A percentile compares a stretch with the other conserved stretches of the same genome.
These are phyloP conservation scores for Falco punctatus DNA, from an alignment of 2,113 vertebrate species.

Conservation along the genomic window DNA sequence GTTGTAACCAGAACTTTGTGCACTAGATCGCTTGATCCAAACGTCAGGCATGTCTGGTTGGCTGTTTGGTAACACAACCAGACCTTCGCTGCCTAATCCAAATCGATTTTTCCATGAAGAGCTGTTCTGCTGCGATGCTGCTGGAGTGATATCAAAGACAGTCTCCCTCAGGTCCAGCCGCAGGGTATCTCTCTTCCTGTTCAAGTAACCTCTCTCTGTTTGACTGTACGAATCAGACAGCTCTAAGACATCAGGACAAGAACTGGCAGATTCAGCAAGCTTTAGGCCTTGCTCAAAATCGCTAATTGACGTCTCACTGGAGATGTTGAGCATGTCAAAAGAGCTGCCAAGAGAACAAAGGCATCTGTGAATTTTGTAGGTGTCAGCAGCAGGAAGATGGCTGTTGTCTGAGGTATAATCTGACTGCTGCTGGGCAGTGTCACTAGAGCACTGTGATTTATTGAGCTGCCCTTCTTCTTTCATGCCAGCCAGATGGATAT, in stretches of 20 bases:
- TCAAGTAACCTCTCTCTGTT: slow-evolving; percentile 84
- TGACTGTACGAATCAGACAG: slow-evolving; percentile 61
- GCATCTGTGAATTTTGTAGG: slow-evolving; percentile 74
- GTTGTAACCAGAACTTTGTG: slow-evolving; percentile 82
- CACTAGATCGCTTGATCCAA: slow-evolving; percentile 92
- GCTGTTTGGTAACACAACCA: slow-evolving; percentile 93
- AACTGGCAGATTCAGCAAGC: slow-evolving; percentile 72
- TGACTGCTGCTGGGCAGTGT: slow-evolving; percentile 57
- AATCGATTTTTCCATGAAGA: slow-evolving; percentile 81
- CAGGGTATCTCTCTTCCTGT: slow-evolving; percentile 90
- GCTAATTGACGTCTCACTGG: slow-evolving; percentile 89
- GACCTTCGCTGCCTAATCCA: slow-evolving; percentile 77
- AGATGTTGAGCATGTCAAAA: slow-evolving; percentile 88
- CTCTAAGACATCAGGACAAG: slow-evolving; percentile 74
- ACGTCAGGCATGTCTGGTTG: slow-evolving; percentile 94
- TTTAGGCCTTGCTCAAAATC: slow-evolving; percentile 81
- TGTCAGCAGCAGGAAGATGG: slow-evolving; percentile 61
- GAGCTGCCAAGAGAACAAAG: slow-evolving; percentile 86
- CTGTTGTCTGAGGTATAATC: slow-evolving; percentile 69
- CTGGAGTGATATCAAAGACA: slow-evolving; percentile 80
- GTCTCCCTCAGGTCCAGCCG: slow-evolving; percentile 90
- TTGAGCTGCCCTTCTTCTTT: slow-evolving; percentile 51
- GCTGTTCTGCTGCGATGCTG: slow-evolving; percentile 76
- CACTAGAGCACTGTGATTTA: slow-evolving; percentile 55
- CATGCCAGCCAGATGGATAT: background rate